phyloP scores from a whole-genome alignment of 2,888 invertebrate species.

The Polietes domitor region DNA sequence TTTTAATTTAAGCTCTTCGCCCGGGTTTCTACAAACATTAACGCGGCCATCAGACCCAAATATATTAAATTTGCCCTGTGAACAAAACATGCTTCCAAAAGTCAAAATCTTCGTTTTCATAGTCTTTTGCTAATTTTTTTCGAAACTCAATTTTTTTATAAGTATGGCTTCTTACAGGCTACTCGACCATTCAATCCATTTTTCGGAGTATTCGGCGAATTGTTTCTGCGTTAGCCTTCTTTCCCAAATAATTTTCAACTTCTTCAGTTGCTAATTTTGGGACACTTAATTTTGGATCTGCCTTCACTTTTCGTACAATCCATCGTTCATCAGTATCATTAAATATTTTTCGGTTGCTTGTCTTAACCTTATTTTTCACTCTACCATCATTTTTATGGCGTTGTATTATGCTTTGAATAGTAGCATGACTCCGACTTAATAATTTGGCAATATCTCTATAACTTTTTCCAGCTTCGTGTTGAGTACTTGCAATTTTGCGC shows the following conservation, averaged over 20 bases:
- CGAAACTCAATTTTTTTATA: not conserved
- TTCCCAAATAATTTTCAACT: not conserved
- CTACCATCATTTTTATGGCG: not conserved
- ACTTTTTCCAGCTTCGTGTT: not conserved
- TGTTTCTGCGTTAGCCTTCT: not conserved
- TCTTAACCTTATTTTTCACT: not conserved
- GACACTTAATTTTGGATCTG: not conserved
- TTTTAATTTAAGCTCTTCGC: not conserved
- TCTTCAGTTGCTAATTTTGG: not conserved
- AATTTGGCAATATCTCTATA: not conserved
- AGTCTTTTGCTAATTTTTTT: slow-evolving; percentile 1
- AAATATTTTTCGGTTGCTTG: not conserved
- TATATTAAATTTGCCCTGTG: not conserved
- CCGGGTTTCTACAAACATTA: slow-evolving; percentile 1
- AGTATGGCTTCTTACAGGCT: not conserved
- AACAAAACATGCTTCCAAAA: not conserved
- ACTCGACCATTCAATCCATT: not conserved
- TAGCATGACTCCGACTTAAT: not conserved
- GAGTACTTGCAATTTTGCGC: not conserved
- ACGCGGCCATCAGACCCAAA: slow-evolving; percentile 2
- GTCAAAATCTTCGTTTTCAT: not conserved
- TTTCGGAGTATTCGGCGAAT: not conserved
- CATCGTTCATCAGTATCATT: not conserved
- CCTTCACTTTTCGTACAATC: too few species aligned
- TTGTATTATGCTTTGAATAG: not conserved